Evolutionary conservation across 2,113 vertebrate species (phyloP), one percentile per base, ranked within the genome.

Genomic region (Pterophyllum scalare): DNA sequence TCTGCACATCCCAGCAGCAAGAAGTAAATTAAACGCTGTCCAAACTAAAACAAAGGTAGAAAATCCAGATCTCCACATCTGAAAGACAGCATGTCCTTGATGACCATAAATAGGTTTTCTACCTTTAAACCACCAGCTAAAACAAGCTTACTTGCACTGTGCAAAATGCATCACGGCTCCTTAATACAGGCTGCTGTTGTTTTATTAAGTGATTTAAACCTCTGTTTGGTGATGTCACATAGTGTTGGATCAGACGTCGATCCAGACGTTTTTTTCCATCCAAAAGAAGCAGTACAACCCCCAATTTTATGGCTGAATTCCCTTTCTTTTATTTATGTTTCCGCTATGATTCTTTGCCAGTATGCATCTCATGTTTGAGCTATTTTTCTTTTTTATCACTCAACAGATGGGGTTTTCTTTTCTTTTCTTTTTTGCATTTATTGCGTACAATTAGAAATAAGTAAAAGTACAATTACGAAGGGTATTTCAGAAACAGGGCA

Each of bases 271-370:
- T 31, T 33, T 84, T 82, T 33, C 8, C 61, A 35, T 33, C 70
- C 35, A 79, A 62, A 74, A 64, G 70, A 72, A 33, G 0, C 35
- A 67, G 38, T 28, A 65, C 49, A 76, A 31, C 12, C 12, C 6
- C 46, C 2, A 2, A 9, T 54, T 28, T 26, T 59, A 67, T 12
- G 59, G 80, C 67, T 64, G 13, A 81, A 70, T 80, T 80, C 57
- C 20, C 59, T 75, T 52, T 70, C 15, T 43, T 84, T 79, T 49
- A 8, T 81, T 54, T 72, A 72, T 62, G 12, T 72, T 62, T 83
- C 76, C n/a, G 12, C 35, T 77, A 33, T 54, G 35, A 58, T 58
- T 64, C 57, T 35, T 24, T 54, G 57, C 19, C 28, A 81, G n/a
- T 67, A 65, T 59, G 76, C 13, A 26, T 20, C 64, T 70, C 8